Evolutionary conservation across 1,140 invertebrate species (phyloP).

Genomic region (Alviniconcha marisindica): DNA sequence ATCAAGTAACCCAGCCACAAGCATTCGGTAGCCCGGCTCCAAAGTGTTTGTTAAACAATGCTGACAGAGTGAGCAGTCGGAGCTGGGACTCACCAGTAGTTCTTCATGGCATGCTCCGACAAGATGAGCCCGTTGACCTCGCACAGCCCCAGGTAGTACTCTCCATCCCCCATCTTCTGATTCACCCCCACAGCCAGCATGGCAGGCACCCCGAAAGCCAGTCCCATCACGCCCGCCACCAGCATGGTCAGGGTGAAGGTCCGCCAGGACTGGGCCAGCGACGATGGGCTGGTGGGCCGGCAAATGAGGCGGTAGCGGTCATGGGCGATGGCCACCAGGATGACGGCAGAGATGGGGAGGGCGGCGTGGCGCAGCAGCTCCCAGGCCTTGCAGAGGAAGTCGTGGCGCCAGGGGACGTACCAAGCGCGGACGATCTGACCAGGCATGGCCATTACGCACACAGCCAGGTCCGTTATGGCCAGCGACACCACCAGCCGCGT

Average conservation of each 20-base stretch:
- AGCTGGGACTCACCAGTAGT: conserved; percentile 61
- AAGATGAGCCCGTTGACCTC: conserved; percentile 50
- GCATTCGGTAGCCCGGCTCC: no score
- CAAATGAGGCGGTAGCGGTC: conserved; percentile 63
- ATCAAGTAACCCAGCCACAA: no score
- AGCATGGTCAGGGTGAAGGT: conserved; percentile 50
- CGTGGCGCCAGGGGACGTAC: conserved; percentile 52
- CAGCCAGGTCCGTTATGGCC: conserved; percentile 58
- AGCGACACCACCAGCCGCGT: conserved; percentile 57
- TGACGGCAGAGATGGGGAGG: conserved; percentile 59
- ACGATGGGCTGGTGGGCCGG: conserved; percentile 39
- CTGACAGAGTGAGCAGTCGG: no score
- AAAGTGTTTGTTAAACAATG: no score
- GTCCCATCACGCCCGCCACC: conserved; percentile 36
- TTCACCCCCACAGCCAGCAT: conserved; percentile 57
- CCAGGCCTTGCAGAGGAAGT: conserved; percentile 58
- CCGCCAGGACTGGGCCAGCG: conserved; percentile 39
- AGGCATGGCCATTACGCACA: conserved; percentile 60
- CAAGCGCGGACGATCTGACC: conserved; percentile 58
- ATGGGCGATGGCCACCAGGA: conserved; percentile 61
- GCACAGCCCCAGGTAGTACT: conserved; percentile 52
- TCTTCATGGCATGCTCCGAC: conserved; percentile 30
- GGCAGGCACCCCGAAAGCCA: conserved; percentile 51
- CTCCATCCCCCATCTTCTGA: conserved; percentile 12
- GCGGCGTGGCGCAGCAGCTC: conserved; percentile 52